These are phyloP conservation scores for Rhabdomys pumilio DNA, from an alignment of 2,797 vertebrate genomes.

Conservation along the genomic window DNA sequence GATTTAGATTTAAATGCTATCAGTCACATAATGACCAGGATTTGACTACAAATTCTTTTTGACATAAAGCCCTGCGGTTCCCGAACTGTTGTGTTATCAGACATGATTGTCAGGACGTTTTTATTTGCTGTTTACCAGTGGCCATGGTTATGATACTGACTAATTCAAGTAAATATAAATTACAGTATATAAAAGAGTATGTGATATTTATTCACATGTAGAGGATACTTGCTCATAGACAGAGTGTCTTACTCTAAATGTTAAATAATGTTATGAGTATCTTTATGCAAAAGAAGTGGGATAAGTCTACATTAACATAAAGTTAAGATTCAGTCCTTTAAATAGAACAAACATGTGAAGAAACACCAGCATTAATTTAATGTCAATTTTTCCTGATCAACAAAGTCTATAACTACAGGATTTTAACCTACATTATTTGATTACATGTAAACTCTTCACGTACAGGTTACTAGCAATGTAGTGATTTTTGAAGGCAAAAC, in stretches of 20 bases:
- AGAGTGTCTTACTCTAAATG: background rate
- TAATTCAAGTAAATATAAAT: slow-evolving; percentile 18
- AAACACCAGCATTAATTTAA: background rate
- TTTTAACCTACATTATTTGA: background rate
- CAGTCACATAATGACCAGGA: background rate
- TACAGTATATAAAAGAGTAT: background rate
- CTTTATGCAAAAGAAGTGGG: background rate
- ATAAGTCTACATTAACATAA: slow-evolving; percentile 21
- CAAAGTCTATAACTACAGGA: background rate
- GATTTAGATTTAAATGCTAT: too few species aligned
- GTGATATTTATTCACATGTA: background rate
- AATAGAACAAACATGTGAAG: background rate
- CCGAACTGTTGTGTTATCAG: background rate
- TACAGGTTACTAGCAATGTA: background rate
- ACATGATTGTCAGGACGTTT: background rate
- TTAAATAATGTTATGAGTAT: background rate
- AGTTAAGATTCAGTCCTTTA: background rate
- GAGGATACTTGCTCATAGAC: background rate
- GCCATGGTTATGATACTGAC: background rate
- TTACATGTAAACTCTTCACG: background rate
- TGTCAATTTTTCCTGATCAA: slow-evolving; percentile 6
- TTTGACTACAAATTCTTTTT: background rate
- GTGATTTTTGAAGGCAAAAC: slow-evolving; percentile 32
- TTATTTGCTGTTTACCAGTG: background rate
- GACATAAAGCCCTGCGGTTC: background rate